Evolutionary conservation across 2,113 vertebrate genomes (phyloP).

Genomic region (Alethe diademata): DNA sequence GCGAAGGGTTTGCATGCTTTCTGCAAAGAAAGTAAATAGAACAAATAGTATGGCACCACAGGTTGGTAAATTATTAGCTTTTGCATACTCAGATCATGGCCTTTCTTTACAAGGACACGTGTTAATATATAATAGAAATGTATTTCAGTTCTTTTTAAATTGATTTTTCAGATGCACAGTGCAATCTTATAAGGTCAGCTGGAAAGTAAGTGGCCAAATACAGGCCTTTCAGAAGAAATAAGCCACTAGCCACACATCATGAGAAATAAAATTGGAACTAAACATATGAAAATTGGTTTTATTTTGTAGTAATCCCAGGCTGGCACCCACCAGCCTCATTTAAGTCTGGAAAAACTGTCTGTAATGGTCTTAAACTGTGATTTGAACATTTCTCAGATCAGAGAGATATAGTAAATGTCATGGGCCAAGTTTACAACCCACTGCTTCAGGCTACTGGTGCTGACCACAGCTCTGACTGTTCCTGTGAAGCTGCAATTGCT

Average conservation of each 20-base stretch:
- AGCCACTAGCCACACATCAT: not conserved
- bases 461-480: not conserved
- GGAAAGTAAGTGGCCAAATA: not conserved
- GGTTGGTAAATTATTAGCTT: conserved; percentile 69
- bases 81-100: not conserved
- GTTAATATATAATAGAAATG: conserved; percentile 68
- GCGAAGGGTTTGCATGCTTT: not conserved
- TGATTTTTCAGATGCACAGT: conserved; percentile 26
- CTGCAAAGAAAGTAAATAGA: conserved; percentile 43
- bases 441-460: not conserved
- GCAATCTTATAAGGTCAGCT: conserved; percentile 5
- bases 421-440: not conserved
- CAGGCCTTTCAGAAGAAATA: not conserved
- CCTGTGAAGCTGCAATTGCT: not conserved
- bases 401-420: not conserved
- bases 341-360: not conserved
- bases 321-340: not conserved
- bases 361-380: not conserved
- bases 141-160: conserved; percentile 15
- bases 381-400: not conserved
- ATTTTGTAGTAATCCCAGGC: not conserved
- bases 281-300: not conserved
- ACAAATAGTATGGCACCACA: conserved; percentile 46
- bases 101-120: conserved; percentile 38
- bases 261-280: not conserved